Percentiles rank a stretch among this genome's conserved stretches.
Evolutionary conservation across 1,140 invertebrate species (phyloP).

Genomic region (Pseudomyrmex sp.): DNA sequence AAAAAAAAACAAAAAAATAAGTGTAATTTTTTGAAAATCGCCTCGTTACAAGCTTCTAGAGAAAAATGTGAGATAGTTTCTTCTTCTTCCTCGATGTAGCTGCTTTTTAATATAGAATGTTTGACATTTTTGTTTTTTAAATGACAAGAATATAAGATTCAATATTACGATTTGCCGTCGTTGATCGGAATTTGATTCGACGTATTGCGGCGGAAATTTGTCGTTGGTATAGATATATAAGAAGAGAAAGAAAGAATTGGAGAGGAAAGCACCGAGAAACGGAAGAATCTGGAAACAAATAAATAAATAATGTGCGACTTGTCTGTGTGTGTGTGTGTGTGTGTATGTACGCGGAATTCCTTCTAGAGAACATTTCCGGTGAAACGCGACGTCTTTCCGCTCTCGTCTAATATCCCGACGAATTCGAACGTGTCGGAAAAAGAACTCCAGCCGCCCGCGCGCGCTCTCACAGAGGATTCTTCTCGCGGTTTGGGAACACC

Average conservation of each 20-base stretch:
- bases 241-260: neutral
- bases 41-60: too few species aligned
- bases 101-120: too few species aligned
- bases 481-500: slow-evolving; percentile 20
- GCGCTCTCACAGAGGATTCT: neutral
- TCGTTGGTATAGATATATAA: slow-evolving; percentile 23
- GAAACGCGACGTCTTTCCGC: neutral
- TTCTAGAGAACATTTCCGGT: slow-evolving; percentile 25
- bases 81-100: neutral
- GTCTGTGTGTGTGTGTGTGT: neutral
- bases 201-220: slow-evolving; percentile 21
- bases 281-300: slow-evolving; percentile 41
- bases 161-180: slow-evolving; percentile 29
- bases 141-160: neutral
- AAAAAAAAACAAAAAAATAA: too few species aligned
- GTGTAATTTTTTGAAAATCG: too few species aligned
- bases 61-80: neutral
- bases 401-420: slow-evolving; percentile 33
- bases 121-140: neutral
- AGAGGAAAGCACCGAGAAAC: neutral
- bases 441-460: neutral
- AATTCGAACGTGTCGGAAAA: slow-evolving; percentile 36
- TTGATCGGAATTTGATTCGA: slow-evolving; percentile 33
- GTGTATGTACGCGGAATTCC: slow-evolving; percentile 15
- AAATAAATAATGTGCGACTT: slow-evolving; percentile 36